Base-by-base conservation (phyloP, 1,140 invertebrate genomes). In the Oncopeltus fasciatus region DNA sequence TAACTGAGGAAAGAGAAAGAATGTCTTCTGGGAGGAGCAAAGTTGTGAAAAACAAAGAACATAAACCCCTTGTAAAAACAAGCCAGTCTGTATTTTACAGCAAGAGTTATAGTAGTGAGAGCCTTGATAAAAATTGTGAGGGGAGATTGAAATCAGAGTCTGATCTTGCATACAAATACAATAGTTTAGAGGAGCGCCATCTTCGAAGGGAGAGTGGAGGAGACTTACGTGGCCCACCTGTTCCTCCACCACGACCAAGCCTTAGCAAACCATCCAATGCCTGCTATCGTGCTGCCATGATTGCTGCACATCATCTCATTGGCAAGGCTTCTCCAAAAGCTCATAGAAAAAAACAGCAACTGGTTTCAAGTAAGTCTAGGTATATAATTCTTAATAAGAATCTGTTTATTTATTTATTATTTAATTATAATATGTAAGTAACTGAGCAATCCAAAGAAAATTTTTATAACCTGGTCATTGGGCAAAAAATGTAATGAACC, bases 321-420 rank as follows among this genome's bases (percentile, higher is more conserved):
- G 73, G 75, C 2, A 69, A 72, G 56, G 73, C 73, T 53, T 73
- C 73, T 9, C 77, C 76, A 0, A 74, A 72, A 66, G 74, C 73
- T 11, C 70, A 80, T 4, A 77, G 83, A 73, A 83, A 88, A 76
- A 82, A 83, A 70, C 71, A 86, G 69, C 81, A 81, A 9, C 75
- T 87, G 27, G 74, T 87, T 47, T 79, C 82, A 61, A 88, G 83
- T 86, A 71, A 78, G 78, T 78, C 1, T 20, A n/a, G n/a, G n/a
- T n/a, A n/a, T n/a, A n/a, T n/a, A n/a, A n/a, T n/a, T n/a, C n/a
- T n/a, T n/a, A n/a, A n/a, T n/a, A n/a, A n/a, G n/a, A n/a, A n/a
- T n/a, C n/a, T n/a, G n/a, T n/a, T n/a, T n/a, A n/a, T n/a, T n/a
- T n/a, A n/a, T n/a, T n/a, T n/a, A n/a, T n/a, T n/a, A n/a, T n/a